Percentiles rank a stretch among this genome's conserved stretches.
Evolutionary conservation across 2,113 vertebrate genomes (phyloP).

Genomic region (Seriola aureovittata): DNA sequence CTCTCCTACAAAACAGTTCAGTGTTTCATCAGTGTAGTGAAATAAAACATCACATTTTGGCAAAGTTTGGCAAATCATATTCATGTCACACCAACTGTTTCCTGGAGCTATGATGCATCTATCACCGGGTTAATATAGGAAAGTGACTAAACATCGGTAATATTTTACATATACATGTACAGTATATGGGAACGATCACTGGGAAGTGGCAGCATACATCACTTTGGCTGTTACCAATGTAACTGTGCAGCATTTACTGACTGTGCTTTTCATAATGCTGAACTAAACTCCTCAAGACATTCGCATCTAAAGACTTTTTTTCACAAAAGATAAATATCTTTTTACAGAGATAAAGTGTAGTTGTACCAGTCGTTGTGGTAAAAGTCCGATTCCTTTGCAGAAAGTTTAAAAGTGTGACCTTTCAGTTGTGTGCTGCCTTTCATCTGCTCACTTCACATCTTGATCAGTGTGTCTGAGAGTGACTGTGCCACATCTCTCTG

Average conservation of each 20-base stretch:
- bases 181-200: background rate
- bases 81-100: background rate
- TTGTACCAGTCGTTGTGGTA: background rate
- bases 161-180: background rate
- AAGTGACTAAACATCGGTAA: background rate
- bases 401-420: slow-evolving; percentile 36
- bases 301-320: background rate
- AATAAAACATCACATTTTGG: background rate
- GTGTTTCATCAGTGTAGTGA: slow-evolving; percentile 13
- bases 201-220: background rate
- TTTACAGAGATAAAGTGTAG: background rate
- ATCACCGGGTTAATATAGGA: background rate
- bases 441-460: slow-evolving; percentile 21
- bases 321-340: background rate
- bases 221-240: background rate
- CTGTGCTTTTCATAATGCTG: background rate
- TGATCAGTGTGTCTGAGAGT: slow-evolving; percentile 1
- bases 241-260: background rate
- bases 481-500: slow-evolving; percentile 17
- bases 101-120: background rate
- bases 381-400: background rate
- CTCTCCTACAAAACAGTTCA: slow-evolving; percentile 17
- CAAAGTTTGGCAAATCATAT: background rate
- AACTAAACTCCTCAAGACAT: background rate
- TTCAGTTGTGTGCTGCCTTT: slow-evolving; percentile 26